Evolutionary conservation across 2,888 invertebrate species (phyloP).

Genomic region (Apodemia zela): DNA sequence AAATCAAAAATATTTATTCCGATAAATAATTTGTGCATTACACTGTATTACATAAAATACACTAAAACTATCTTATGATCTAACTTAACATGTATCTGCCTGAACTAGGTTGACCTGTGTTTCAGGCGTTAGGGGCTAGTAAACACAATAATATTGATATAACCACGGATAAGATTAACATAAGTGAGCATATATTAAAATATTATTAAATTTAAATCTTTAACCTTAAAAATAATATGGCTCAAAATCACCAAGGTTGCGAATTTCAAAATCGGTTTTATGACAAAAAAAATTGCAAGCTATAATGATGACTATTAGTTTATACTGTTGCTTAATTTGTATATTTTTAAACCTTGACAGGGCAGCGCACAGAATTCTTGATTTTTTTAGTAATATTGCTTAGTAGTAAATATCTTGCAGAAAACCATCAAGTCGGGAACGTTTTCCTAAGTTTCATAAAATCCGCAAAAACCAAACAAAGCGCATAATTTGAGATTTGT

Average conservation of each 20-base stretch:
- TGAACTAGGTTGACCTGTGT: too few relatives aligned
- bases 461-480: constrained; percentile 17
- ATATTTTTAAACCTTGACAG: constrained; percentile 19
- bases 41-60: too few relatives aligned
- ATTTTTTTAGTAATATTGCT: constrained; percentile 20
- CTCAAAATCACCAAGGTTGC: constrained; percentile 21
- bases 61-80: too few relatives aligned
- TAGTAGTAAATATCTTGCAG: constrained; percentile 16
- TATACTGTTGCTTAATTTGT: constrained; percentile 18
- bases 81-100: too few relatives aligned
- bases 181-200: too few relatives aligned
- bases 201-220: too few relatives aligned
- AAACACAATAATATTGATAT: too few relatives aligned
- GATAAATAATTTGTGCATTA: too few relatives aligned
- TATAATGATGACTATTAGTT: constrained; percentile 18
- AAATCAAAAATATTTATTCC: too few relatives aligned
- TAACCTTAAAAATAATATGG: too few relatives aligned
- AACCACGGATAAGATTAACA: too few relatives aligned
- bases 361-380: constrained; percentile 20
- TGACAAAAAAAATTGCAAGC: constrained; percentile 14
- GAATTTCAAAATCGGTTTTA: constrained; percentile 18
- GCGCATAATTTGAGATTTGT: constrained; percentile 14
- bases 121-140: too few relatives aligned
- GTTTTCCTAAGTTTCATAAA: constrained; percentile 20
- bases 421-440: constrained; percentile 20